Conservation (phyloP, 1,140 invertebrate species). For the Andricus grossulariae region DNA sequence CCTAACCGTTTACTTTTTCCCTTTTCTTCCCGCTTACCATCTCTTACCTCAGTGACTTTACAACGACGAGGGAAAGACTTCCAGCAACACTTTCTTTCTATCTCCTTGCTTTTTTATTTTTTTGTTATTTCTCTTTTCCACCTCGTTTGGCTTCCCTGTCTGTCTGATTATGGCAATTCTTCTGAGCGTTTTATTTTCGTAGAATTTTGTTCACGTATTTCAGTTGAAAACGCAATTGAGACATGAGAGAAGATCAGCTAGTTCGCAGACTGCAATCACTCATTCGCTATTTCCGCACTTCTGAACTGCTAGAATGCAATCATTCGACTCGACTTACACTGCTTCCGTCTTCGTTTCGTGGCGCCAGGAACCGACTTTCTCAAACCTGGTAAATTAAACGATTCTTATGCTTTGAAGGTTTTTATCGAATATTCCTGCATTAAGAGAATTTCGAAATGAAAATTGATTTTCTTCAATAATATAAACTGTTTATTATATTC, state of each 20-base stretch:
- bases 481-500: no score
- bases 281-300: background rate
- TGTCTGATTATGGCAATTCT: background rate
- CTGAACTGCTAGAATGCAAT: slow-evolving; percentile 5
- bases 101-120: background rate
- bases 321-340: slow-evolving; percentile 16
- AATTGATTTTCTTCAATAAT: no score
- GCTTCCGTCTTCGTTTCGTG: background rate
- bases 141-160: background rate
- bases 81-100: background rate
- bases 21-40: background rate
- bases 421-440: background rate
- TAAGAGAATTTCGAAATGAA: background rate
- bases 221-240: background rate
- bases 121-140: background rate
- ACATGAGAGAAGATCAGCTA: background rate
- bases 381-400: background rate
- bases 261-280: slow-evolving; percentile 3
- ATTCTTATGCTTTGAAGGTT: background rate
- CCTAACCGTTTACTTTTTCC: background rate
- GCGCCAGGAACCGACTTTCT: background rate
- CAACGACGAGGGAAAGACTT: background rate
- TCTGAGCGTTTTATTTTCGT: background rate
- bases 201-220: background rate
- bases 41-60: background rate